phyloP scores from a whole-genome alignment of 2,797 vertebrate genomes.

The Prunella strophiata region DNA sequence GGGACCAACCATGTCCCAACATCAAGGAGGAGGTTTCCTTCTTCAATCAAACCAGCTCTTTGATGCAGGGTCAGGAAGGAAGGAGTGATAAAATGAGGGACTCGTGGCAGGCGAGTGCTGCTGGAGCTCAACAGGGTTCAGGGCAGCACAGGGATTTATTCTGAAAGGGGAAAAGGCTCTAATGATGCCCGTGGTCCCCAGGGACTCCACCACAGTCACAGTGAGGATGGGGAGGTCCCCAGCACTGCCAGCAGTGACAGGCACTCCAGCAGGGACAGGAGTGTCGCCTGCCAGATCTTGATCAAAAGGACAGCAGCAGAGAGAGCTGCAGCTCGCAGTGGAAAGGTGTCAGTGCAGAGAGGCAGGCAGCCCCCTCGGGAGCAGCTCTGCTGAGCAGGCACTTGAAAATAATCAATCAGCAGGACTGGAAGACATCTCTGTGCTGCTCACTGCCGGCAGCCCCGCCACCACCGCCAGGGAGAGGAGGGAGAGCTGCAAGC shows the following conservation, averaged over 20 bases:
- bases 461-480: accelerated
- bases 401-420: slow-evolving; percentile 62
- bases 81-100: neutral
- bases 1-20: accelerated
- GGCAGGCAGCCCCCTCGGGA: slow-evolving; percentile 23
- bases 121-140: neutral
- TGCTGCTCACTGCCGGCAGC: neutral
- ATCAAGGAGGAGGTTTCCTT: neutral
- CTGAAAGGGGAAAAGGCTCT: neutral
- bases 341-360: slow-evolving; percentile 30
- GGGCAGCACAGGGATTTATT: accelerated
- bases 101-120: accelerated
- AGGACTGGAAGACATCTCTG: neutral
- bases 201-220: neutral
- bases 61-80: neutral
- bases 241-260: neutral
- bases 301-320: slow-evolving; percentile 55
- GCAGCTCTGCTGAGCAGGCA: slow-evolving; percentile 13
- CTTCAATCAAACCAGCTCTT: neutral
- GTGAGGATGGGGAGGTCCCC: neutral
- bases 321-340: neutral
- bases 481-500: neutral
- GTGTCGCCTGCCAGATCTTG: neutral
- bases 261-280: neutral
- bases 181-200: neutral